phyloP scores from a whole-genome alignment of 2,797 vertebrate species.

The Chiropotes sagulatus region DNA sequence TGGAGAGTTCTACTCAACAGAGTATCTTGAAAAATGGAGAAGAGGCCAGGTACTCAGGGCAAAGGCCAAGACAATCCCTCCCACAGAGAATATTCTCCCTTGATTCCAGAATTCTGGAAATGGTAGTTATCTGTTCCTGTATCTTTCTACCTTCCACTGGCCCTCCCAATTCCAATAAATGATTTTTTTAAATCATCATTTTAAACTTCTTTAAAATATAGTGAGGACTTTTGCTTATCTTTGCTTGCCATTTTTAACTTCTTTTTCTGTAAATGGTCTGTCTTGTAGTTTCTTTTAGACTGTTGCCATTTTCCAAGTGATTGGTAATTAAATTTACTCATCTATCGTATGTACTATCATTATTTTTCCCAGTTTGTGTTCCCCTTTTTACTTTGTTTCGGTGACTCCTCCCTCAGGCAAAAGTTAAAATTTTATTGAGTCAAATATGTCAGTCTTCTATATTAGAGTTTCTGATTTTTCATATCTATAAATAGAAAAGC shows the following conservation, averaged over 20 bases:
- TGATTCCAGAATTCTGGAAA: background rate
- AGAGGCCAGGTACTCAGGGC: background rate
- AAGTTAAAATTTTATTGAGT: constrained; percentile 19
- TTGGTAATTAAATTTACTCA: background rate
- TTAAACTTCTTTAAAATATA: background rate
- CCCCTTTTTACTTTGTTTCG: constrained; percentile 20
- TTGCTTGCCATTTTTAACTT: background rate
- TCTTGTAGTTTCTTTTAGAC: background rate
- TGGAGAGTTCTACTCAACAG: background rate
- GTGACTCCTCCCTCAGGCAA: background rate
- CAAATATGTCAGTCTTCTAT: background rate
- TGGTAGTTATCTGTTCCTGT: background rate
- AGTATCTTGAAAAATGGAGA: background rate
- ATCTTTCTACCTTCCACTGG: background rate
- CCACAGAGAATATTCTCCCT: background rate
- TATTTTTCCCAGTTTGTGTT: background rate
- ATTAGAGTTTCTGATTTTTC: constrained; percentile 15
- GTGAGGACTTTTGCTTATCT: background rate
- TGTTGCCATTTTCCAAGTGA: background rate
- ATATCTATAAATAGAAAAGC: background rate
- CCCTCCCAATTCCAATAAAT: background rate
- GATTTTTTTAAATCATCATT: background rate
- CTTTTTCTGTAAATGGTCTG: background rate
- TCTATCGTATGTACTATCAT: background rate
- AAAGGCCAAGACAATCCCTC: background rate